These are phyloP conservation scores for Phylloscopus trochiloides DNA, from an alignment of 2,113 vertebrate species.

Conservation along the genomic window DNA sequence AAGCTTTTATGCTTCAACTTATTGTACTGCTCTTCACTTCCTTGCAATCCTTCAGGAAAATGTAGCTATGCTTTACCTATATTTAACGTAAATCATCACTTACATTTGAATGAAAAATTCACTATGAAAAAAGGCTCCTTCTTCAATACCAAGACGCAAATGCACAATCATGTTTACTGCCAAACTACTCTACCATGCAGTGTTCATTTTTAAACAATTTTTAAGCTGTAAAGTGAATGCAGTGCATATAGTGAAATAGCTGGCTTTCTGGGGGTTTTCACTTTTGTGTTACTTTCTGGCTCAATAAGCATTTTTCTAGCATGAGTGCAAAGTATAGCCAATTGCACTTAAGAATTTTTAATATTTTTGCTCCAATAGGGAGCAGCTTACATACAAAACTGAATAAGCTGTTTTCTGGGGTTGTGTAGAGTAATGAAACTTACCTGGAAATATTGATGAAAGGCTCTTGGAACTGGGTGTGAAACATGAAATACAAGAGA, in stretches of 20 bases:
- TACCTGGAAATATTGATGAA: neutral
- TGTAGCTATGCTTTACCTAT: conserved; percentile 85
- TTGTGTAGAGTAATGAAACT: neutral
- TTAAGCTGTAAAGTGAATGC: conserved; percentile 68
- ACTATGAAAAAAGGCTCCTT: conserved; percentile 70
- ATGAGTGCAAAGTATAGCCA: conserved; percentile 63
- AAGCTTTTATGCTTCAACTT: conserved; percentile 88
- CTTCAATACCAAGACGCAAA: conserved; percentile 70
- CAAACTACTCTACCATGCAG: conserved; percentile 39
- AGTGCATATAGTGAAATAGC: conserved; percentile 61
- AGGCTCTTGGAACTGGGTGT: neutral
- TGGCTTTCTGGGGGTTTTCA: conserved; percentile 66
- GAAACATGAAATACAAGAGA: neutral
- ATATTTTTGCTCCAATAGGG: conserved; percentile 58
- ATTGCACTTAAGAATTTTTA: conserved; percentile 64
- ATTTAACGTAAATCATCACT: conserved; percentile 90
- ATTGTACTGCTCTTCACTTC: conserved; percentile 84
- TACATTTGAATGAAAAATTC: conserved; percentile 83
- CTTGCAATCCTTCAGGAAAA: conserved; percentile 90
- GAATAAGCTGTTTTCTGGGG: conserved; percentile 10
- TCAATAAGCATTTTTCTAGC: conserved; percentile 72
- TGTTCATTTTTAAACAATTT: conserved; percentile 72
- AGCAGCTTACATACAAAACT: conserved; percentile 7
- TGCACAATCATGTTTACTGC: conserved; percentile 73
- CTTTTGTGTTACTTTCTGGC: conserved; percentile 71